Evolutionary conservation across 2,113 vertebrate species (phyloP).

Genomic region (Pycnonotus jocosus): DNA sequence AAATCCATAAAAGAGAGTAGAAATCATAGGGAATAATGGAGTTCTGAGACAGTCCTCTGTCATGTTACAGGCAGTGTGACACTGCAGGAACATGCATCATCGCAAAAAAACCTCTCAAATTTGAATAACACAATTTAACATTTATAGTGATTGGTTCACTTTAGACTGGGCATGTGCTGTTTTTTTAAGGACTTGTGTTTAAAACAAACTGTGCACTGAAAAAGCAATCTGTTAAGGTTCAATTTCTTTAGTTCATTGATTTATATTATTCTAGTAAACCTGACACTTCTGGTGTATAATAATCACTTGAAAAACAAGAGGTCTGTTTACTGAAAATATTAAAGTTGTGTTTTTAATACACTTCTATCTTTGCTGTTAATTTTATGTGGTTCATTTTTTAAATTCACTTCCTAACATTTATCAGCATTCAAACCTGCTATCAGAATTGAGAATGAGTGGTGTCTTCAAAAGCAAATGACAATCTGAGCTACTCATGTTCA

Average conservation of each 20-base stretch:
- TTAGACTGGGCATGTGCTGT: neutral
- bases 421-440: neutral
- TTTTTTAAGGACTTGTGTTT: constrained; percentile 5
- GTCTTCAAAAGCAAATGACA: neutral
- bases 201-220: constrained; percentile 20
- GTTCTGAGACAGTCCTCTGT: neutral
- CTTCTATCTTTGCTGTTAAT: neutral
- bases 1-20: neutral
- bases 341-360: neutral
- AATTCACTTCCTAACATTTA: neutral
- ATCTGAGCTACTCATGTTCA: neutral
- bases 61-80: neutral
- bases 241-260: constrained; percentile 42
- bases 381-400: neutral
- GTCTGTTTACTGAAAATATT: neutral
- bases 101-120: neutral
- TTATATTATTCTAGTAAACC: constrained; percentile 29
- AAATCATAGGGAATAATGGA: neutral
- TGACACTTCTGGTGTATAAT: constrained; percentile 10
- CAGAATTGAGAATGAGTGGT: neutral
- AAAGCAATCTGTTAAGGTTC: constrained; percentile 12
- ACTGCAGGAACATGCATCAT: fast-evolving
- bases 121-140: neutral
- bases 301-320: constrained; percentile 33
- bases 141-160: neutral